These are phyloP conservation scores for Forpus xanthops DNA, from an alignment of 2,797 vertebrate species.

Conservation along the genomic window DNA sequence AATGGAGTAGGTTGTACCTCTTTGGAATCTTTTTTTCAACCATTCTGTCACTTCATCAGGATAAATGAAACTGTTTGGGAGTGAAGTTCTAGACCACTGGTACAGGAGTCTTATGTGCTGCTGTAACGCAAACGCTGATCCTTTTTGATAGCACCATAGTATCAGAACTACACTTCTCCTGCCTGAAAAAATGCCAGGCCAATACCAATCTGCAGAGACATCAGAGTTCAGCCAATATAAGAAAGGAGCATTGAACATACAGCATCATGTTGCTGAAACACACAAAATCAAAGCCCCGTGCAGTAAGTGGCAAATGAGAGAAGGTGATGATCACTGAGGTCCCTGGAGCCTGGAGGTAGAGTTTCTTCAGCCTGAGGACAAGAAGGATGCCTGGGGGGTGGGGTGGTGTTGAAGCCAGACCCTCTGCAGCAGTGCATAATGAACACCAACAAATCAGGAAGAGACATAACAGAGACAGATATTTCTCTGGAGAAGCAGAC, in stretches of 20 bases:
- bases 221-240: background rate
- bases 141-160: background rate
- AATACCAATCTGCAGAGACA: background rate
- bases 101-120: background rate
- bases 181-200: background rate
- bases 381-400: background rate
- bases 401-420: background rate
- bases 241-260: background rate
- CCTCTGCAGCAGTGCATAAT: rapidly evolving
- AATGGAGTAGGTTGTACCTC: background rate
- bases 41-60: background rate
- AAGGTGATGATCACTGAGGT: background rate
- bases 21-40: background rate
- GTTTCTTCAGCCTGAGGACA: background rate
- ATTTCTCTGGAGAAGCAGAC: background rate
- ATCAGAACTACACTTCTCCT: background rate
- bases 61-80: background rate
- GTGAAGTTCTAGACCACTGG: background rate
- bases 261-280: background rate
- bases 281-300: background rate
- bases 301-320: background rate
- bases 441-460: background rate
- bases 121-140: rapidly evolving
- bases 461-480: background rate
- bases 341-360: background rate